Evolutionary conservation across 2,113 vertebrate genomes (phyloP), one percentile per base, ranked within the genome.

Genomic region (Orthochromis malagaraziensis): DNA sequence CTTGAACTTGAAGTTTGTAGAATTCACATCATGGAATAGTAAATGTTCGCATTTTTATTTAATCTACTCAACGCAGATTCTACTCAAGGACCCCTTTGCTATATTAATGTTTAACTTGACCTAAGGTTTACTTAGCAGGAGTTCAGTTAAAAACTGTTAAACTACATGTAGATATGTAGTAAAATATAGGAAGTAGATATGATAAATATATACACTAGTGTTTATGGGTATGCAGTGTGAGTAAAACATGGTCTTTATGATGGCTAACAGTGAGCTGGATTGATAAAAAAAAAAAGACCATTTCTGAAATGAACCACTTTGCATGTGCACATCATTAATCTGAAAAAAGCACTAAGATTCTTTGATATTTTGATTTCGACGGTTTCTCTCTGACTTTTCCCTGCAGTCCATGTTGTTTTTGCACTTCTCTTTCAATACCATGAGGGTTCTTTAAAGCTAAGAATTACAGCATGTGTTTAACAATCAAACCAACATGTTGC

Each of bases 51-150:
- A 47, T 75, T 75, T 75, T 4, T 26, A 73, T 73, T 73, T 73
- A 42, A 29, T 29, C 42, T 29, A 1, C 70, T 75, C 14, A 49
- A 5, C 0, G 1, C 19, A 0, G 33, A 68, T 68, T 68, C 19
- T 68, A 5, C 33, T 75, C 24, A 49, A 47, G 9, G 24, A 75
- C 6, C 26, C 24, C 0, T 49, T 49, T 75, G 26, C 70, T 49
- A 75, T 31, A 5, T 31, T 49, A 47, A 49, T 19, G 6, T 49
- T 49, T 75, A 49, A 31, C 24, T 19, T 19, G 16, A 49, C 70
- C 42, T 5, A 75, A 49, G 70, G 42, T 75, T 77, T 12, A 31
- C 70, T 49, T 49, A 49, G 70, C 70, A 45, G 38, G 2, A 49
- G 24, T 77, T 77, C 24, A 3, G 14, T 29, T 75, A 29, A 47